Base-by-base conservation (phyloP, 2,888 invertebrate genomes). In the Orthosia incerta region DNA sequence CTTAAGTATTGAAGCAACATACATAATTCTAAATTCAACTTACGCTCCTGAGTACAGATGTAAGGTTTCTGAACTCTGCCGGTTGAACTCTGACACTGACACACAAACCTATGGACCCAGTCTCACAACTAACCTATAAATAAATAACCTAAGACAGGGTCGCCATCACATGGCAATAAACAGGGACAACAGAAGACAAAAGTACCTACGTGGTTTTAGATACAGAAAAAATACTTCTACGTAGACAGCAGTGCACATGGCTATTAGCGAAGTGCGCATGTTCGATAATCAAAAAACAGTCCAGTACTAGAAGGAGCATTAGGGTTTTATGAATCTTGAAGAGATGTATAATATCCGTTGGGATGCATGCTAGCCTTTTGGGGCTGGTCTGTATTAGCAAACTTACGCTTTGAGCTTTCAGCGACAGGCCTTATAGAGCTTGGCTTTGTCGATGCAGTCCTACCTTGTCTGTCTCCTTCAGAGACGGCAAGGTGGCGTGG, bases 201-300 rank as follows among this genome's bases (percentile, higher is more conserved):
- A 74, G 57, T 23, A 57, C 9, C 39, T 39, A 39, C 45, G 18
- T 59, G 13, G n/a, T 67, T 20, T 5, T 31, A 15, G 4, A 53
- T 50, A 20, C 20, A n/a, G 71, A 18, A 39, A 46, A 46, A 2
- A 39, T n/a, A 56, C 23, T 39, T 39, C 9, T 39, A 39, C 7
- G 18, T 57, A 57, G 9, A 11, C 39, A n/a, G 11, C 3, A 26
- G 55, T 13, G 20, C 77, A 79, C 70, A 82, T 79, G 70, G 64
- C 13, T 13, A 3, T 26, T 13, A 18, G 16, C 39, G n/a, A 23
- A 62, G 18, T 82, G 79, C 71, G 79, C 79, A 77, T 77, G 82
- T 71, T 82, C 78, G 55, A 79, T 79, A 82, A 82, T 82, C 65
- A 82, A 82, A 65, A 59, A 4, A 31, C 50, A 26, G 56, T 59